Base-by-base conservation (phyloP, 2,888 invertebrate species). In the Tiliacea aurago region DNA sequence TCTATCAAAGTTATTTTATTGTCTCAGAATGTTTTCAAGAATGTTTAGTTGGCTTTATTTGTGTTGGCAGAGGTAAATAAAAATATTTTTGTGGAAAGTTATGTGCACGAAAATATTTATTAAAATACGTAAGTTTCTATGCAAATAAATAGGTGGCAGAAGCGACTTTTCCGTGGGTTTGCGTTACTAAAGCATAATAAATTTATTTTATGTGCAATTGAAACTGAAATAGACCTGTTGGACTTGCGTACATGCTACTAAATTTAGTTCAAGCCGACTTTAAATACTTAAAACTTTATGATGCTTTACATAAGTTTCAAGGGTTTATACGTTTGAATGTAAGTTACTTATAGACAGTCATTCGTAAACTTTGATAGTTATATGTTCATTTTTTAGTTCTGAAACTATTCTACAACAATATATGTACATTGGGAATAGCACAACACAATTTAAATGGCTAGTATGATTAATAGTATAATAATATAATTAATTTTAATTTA, bases 141-240 rank as follows among this genome's bases (percentile, higher is more conserved):
- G 71, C 69, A 77, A 65, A 76, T 81, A 89, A 87, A 83, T 88
- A 82, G 86, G 75, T 83, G 86, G 83, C 86, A 87, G 86, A 86
- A 85, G 70, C 73, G 83, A 87, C 82, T 89, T 90, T 91, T 86
- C 86, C 81, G 85, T 87, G 86, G 85, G 86, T 84, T 78, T 87
- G 84, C 88, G 89, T 87, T 88, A 88, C 88, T 86, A 84, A 90
- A 88, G 84, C 88, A 91, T 90, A 91, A 94, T 95, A 94, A 94
- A 94, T 93, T 94, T 91, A 91, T 93, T 95, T 94, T 90, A 94
- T 93, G 93, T 94, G 94, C 93, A 94, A 93, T 93, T 92, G 91
- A 91, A 92, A 93, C 94, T 70, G 86, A 94, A 95, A 95, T 95
- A 95, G 94, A 92, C 84, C 85, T 89, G 88, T 88, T 87, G 89